A percentile compares a stretch with the other conserved stretches of the same genome.
These are phyloP conservation scores for Zoanthus sansibaricus DNA, from an alignment of 92 coral and sea anemone genomes.

Conservation along the genomic window DNA sequence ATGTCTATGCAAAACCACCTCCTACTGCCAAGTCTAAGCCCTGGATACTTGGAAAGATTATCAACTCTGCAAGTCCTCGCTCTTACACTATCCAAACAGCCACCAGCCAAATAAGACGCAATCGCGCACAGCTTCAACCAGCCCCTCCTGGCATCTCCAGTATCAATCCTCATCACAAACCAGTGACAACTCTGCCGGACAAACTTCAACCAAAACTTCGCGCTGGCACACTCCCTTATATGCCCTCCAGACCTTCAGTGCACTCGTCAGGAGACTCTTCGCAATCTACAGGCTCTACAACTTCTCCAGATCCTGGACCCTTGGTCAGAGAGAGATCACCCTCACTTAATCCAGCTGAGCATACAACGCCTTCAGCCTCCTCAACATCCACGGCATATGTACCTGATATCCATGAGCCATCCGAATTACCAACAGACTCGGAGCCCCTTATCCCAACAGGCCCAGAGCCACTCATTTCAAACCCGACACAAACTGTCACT, in stretches of 20 bases:
- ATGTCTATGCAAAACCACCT: neutral
- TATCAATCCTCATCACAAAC: conserved; percentile 14
- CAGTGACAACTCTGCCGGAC: conserved; percentile 47
- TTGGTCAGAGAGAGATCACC: neutral
- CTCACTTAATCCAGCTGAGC: conserved; percentile 12
- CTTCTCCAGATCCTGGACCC: neutral
- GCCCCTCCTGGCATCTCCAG: conserved; percentile 22
- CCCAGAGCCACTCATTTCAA: conserved; percentile 15
- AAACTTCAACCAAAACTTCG: conserved; percentile 8
- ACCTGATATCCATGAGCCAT: conserved; percentile 10
- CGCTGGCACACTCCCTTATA: conserved; percentile 12
- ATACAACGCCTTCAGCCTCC: neutral
- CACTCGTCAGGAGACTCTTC: neutral
- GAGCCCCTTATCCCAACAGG: neutral
- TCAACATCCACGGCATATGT: neutral
- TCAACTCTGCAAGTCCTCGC: conserved; percentile 51
- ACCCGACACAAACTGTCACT: conserved; percentile 23
- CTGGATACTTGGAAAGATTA: conserved; percentile 51
- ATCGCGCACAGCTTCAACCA: conserved; percentile 46
- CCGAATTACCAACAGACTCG: neutral
- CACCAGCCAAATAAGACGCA: conserved; percentile 28
- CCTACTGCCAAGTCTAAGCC: conserved; percentile 36
- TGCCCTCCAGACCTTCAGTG: conserved; percentile 4
- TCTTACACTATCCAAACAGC: conserved; percentile 53
- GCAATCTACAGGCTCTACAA: neutral